A percentile compares a stretch with the other conserved stretches of the same genome.
Conservation (phyloP, 1,140 invertebrate species). For the Penaeus chinensis region DNA sequence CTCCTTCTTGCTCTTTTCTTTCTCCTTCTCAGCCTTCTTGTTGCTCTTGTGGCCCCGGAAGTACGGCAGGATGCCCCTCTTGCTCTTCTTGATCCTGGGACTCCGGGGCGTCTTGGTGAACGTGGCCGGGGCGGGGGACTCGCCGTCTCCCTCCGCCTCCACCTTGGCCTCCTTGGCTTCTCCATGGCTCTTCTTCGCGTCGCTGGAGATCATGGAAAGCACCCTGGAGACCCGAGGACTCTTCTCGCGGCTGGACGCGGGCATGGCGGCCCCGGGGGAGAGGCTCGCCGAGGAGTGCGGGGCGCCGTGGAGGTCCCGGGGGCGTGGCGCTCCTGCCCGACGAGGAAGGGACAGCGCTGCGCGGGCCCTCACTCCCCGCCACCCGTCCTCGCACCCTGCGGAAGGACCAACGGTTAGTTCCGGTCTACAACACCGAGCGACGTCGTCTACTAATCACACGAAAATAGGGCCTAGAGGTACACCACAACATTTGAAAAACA, state of each 20-base stretch:
- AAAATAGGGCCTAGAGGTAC: too few species aligned
- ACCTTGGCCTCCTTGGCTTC: slow-evolving; percentile 2
- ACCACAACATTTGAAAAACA: too few species aligned
- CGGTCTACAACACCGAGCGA: too few species aligned
- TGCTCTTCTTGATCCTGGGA: slow-evolving; percentile 36
- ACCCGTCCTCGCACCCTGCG: slow-evolving; percentile 32
- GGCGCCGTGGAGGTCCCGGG: neutral
- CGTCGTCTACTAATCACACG: neutral
- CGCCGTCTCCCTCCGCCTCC: slow-evolving; percentile 8
- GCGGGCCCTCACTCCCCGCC: slow-evolving; percentile 40
- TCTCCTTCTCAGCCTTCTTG: slow-evolving; percentile 43
- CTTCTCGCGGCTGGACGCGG: slow-evolving; percentile 40
- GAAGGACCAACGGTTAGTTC: neutral
- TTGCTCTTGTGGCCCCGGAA: slow-evolving; percentile 25
- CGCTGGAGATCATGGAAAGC: slow-evolving; percentile 31
- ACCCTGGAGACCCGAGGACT: slow-evolving; percentile 41
- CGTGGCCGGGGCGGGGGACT: neutral
- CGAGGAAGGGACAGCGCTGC: slow-evolving; percentile 3
- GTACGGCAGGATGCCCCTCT: slow-evolving; percentile 42
- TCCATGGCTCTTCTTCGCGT: slow-evolving; percentile 19
- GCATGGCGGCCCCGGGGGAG: slow-evolving; percentile 36
- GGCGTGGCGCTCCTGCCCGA: neutral
- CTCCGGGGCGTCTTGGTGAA: neutral
- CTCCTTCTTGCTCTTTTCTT: slow-evolving; percentile 19
- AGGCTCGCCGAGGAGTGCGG: neutral